Conservation (phyloP, 2,888 invertebrate genomes). For the Pteria penguin region DNA sequence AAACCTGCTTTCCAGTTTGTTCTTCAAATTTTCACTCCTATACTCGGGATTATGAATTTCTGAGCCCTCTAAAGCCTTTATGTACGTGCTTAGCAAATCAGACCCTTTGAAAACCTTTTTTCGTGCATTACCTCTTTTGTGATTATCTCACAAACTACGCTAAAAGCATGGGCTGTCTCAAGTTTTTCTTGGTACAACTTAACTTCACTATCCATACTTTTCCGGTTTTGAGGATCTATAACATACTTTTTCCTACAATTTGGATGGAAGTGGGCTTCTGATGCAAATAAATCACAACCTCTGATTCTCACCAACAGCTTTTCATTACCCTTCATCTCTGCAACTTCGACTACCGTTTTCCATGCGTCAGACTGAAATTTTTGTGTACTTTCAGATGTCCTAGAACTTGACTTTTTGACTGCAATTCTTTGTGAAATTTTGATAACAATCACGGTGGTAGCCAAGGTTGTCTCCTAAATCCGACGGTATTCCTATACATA, state of each 20-base stretch:
- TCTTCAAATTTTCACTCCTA: constrained; percentile 19
- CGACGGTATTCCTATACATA: not conserved
- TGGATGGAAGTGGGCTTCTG: not conserved
- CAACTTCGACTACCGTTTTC: not conserved
- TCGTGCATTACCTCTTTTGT: not conserved
- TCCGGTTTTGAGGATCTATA: not conserved
- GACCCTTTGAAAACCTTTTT: not conserved
- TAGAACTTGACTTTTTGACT: not conserved
- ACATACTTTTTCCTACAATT: not conserved
- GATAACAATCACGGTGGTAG: not conserved
- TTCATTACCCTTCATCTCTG: not conserved
- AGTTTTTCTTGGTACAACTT: no score
- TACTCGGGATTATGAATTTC: constrained; percentile 23
- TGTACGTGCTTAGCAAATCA: constrained; percentile 18
- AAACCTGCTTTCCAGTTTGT: not conserved
- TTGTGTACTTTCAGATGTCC: not conserved
- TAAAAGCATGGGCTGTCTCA: no score
- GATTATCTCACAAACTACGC: not conserved
- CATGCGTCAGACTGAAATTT: not conserved
- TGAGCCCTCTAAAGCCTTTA: constrained; percentile 2
- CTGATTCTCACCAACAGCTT: not conserved
- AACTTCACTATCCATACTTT: not conserved
- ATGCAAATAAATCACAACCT: not conserved
- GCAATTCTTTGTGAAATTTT: not conserved
- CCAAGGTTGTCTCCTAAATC: not conserved